These are phyloP conservation scores for Thinocorus orbignyianus DNA, from an alignment of 2,113 vertebrate genomes.

Conservation along the genomic window DNA sequence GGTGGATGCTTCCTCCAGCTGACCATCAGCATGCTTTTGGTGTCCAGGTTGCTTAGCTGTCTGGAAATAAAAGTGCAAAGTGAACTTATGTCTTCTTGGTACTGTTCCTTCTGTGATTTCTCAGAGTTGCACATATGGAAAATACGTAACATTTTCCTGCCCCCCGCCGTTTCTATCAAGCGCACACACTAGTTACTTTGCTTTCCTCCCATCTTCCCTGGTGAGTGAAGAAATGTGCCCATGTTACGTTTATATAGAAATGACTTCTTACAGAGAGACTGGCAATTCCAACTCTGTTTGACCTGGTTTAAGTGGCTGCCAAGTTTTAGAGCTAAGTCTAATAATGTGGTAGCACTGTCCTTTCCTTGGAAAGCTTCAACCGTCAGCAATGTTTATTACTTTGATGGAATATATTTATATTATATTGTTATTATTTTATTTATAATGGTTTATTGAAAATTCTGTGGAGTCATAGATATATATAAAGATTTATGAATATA, in stretches of 20 bases:
- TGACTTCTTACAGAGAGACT: not conserved
- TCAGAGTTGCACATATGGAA: constrained; percentile 2
- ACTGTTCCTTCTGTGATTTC: not conserved
- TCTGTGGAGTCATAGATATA: not conserved
- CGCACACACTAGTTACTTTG: not conserved
- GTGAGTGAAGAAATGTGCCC: not conserved
- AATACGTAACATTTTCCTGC: not conserved
- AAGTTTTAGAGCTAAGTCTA: not conserved
- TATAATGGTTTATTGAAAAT: too few species aligned
- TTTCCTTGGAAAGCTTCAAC: not conserved
- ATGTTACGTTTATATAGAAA: not conserved
- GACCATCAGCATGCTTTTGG: not conserved
- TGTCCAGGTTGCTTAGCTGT: not conserved
- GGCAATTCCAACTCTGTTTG: not conserved
- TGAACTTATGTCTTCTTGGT: not conserved
- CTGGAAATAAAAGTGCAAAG: not conserved
- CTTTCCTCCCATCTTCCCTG: not conserved
- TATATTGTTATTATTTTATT: too few species aligned
- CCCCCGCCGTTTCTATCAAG: not conserved
- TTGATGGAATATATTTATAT: not conserved
- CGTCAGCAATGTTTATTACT: not conserved
- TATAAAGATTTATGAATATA: not conserved
- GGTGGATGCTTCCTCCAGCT: not conserved
- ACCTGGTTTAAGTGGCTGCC: not conserved
- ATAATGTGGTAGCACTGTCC: not conserved